Base-by-base conservation (phyloP, 2,113 vertebrate species). In the Addax nasomaculatus region DNA sequence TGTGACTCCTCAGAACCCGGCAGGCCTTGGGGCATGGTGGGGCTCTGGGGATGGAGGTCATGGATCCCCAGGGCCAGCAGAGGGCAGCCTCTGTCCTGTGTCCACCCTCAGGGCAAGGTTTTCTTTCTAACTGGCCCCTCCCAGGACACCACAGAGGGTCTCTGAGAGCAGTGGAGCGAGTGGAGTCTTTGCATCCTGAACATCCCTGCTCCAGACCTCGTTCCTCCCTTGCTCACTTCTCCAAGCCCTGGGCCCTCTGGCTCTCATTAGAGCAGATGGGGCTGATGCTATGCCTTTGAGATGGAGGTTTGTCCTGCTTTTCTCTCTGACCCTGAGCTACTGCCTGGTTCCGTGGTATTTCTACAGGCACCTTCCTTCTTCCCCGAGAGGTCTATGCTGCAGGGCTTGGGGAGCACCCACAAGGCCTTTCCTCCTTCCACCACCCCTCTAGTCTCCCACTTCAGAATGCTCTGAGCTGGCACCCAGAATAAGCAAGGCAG, bases 61-160 rank as follows among this genome's bases (percentile, higher is more conserved):
- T 80, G 79, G 90, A 36, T 23, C 21, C 55, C 7, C 13, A 76
- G 92, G 80, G 11, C 93, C 94, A 89, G 94, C 88, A 95, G 94
- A 79, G 60, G 95, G 96, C 81, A 85, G 43, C 53, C 76, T 95
- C 58, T 96, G 1, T 81, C 90, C 90, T 90, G 67, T n/a, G 88
- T 96, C 90, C 55, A 58, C 2, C 55, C 43, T 33, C 2, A 43
- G 95, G 96, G 57, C 84, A 85, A 88, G 19, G 7, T 5, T 58
- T 25, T 23, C 55, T 67, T 79, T 45, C 51, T 15, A 60, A 14
- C 19, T 57, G 55, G 19, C 55, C 47, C 11, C 11, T 14, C 27
- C 16, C 1, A 1, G 27, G 60, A 57, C 39, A 19, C 39, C 1
- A 1, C 19, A 2, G 15, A 62, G 70, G 13, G 7, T 15, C 78